Conservation (phyloP, 2,888 invertebrate genomes). For the Cantharis rustica region DNA sequence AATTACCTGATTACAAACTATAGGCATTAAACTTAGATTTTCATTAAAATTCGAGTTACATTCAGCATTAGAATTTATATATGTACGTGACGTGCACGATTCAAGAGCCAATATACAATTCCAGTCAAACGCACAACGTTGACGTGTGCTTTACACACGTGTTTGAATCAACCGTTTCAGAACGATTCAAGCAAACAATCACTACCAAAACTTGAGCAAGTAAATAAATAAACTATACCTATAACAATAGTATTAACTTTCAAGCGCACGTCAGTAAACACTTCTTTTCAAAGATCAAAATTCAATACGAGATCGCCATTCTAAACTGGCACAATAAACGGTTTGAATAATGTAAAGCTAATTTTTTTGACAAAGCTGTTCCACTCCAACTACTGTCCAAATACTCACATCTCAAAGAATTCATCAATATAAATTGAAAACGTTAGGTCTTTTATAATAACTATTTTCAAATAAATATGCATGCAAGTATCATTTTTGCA, state of each 20-base stretch:
- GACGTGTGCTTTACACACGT: conserved; percentile 17
- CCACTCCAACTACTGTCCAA: neutral
- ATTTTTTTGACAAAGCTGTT: neutral
- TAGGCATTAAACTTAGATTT: conserved; percentile 8
- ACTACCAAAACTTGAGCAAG: neutral
- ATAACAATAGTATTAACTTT: neutral
- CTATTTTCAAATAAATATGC: neutral
- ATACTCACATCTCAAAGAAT: neutral
- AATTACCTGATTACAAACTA: conserved; percentile 8
- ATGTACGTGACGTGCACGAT: conserved; percentile 11
- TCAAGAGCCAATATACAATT: conserved; percentile 16
- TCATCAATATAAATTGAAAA: neutral
- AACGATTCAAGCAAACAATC: conserved; percentile 13
- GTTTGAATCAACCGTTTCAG: conserved; percentile 7
- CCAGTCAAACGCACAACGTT: conserved; percentile 16
- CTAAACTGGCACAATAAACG: neutral
- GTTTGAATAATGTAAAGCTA: neutral
- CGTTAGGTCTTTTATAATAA: neutral
- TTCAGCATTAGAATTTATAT: conserved; percentile 17
- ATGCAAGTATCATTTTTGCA: too few relatives aligned
- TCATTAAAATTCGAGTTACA: conserved; percentile 17
- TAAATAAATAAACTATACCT: conserved; percentile 3
- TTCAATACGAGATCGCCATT: neutral
- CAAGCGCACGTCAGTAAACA: neutral
- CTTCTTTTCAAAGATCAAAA: neutral